Conservation (phyloP, 2,797 vertebrate genomes). For the Pseudotriccus pelzelni region DNA sequence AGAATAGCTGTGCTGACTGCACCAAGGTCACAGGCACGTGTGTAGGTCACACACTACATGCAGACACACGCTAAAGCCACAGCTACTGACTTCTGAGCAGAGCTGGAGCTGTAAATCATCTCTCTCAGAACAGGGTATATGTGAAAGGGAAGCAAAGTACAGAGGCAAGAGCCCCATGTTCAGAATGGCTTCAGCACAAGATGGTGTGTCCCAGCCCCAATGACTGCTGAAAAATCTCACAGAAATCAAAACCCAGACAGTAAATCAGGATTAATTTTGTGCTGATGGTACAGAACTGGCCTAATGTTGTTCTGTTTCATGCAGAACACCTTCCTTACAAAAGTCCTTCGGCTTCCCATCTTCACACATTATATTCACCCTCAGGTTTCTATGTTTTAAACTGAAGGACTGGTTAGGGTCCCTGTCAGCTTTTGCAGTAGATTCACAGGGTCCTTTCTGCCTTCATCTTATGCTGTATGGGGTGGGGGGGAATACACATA, state of each 20-base stretch:
- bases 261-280: background rate
- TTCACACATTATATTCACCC: background rate
- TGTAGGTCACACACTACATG: background rate
- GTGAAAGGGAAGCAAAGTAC: background rate
- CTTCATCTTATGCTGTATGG: rapidly evolving
- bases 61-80: background rate
- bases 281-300: background rate
- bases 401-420: background rate
- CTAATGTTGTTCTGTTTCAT: background rate
- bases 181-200: background rate
- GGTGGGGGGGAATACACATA: background rate
- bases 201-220: rapidly evolving
- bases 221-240: background rate
- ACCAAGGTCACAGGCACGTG: constrained; percentile 1
- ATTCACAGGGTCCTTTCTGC: background rate
- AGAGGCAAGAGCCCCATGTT: background rate
- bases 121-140: background rate
- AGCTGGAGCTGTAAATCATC: background rate
- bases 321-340: background rate
- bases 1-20: background rate
- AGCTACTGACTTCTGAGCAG: background rate
- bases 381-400: background rate
- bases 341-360: background rate
- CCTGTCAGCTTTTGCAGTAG: background rate
- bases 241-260: background rate